Evolutionary conservation across 2,888 invertebrate species (phyloP), one percentile per base, ranked within the genome.

Genomic region (Drosophila crucigera): DNA sequence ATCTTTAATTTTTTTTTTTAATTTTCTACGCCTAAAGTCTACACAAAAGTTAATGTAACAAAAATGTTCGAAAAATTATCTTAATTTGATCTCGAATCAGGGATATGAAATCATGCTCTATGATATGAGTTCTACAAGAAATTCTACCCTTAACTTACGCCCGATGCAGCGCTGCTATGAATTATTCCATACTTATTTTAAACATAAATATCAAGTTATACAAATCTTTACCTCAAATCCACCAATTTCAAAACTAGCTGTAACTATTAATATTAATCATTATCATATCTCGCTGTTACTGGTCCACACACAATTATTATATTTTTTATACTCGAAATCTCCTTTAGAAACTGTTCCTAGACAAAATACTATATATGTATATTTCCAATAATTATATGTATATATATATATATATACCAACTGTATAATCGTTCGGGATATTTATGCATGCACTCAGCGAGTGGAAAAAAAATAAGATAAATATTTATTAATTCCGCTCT

Each of bases 121-220:
- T n/a, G 25, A 56, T 56, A 55, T 35, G 14, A 41, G 49, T 55
- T 33, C 6, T 35, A 55, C 58, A 37, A 68, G 54, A 52, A 56
- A 58, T n/a, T 41, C 19, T 25, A 55, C 33, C 61, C 28, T 14
- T 62, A 65, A 68, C 63, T 75, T 66, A 58, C 63, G 58, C 72
- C 91, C 92, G 91, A 89, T 92, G 92, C 92, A 91, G 84, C 88
- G 92, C 86, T 90, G 91, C 90, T 75, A 67, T 49, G 33, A 60
- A 62, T 49, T 47, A 61, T 22, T 54, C n/a, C 7, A 35, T 62
- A 33, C 37, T 22, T 30, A 49, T 37, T 43, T 31, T 56, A 0
- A 39, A 56, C n/a, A 56, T 39, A 56, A n/a, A n/a, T 50, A 56
- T 56, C 9, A 47, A 53, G 25, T 19, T 33, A 22, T 53, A 43